Base-by-base conservation (phyloP, 2,797 vertebrate genomes). In the Ateles fusciceps region DNA sequence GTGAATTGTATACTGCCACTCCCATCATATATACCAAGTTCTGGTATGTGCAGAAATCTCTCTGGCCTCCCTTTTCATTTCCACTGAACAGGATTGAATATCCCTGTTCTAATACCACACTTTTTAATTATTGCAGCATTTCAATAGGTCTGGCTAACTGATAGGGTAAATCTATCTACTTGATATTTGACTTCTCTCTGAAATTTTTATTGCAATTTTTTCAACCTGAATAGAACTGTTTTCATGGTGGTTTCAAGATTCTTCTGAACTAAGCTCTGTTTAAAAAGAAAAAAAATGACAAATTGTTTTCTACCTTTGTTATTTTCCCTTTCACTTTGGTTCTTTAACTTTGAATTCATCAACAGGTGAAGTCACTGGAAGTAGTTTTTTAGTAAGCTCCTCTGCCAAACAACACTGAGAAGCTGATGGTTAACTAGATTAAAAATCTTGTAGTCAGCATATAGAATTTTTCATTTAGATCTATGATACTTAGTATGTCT, bases 271-370 rank as follows among this genome's bases (percentile, higher is more conserved):
- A 84, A 61, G 42, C 8, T 83, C 88, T 75, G 48, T 79, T 57
- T 75, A 81, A 83, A 55, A 55, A 92, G 39, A 55, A 85, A 71
- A 85, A 79, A 83, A 57, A 64, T 33, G 28, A 3, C 30, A n/a
- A 44, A 64, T 17, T 46, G 4, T 36, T 88, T 80, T 83, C 33
- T 94, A 57, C n/a, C 33, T 91, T 79, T 79, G 79, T 15, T 30
- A 84, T 92, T 91, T 42, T 85, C n/a, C 48, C 42, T 79, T 57
- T 92, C 17, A 71, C 26, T 78, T 85, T 12, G 87, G 30, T 90
- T 14, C 50, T 96, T 86, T 86, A 89, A 75, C 64, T 80, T 11
- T 86, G 68, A 96, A 93, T 90, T 92, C 44, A 90, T 36, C 13
- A 50, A 48, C 0, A 88, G 8, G 10, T 72, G 15, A 57, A 76